Percentiles rank a stretch among this genome's conserved stretches.
Evolutionary conservation across 53 echinoderm and acorn worm genomes (phyloP).

Genomic region (Henricia sp.): DNA sequence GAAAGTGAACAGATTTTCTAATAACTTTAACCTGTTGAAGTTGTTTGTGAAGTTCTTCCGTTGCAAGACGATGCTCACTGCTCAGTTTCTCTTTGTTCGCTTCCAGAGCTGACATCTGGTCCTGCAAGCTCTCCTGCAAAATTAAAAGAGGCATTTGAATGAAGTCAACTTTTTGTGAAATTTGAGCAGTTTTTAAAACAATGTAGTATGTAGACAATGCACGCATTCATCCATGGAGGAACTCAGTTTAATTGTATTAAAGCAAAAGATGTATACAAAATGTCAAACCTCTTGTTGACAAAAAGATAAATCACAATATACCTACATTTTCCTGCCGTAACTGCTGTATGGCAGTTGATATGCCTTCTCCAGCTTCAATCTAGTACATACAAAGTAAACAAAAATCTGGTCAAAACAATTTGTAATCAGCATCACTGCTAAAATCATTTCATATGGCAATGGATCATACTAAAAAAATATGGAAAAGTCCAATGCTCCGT

Average conservation of each 20-base stretch:
- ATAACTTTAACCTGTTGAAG: constrained; percentile 76
- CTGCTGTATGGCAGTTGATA: constrained; percentile 92
- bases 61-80: constrained; percentile 62
- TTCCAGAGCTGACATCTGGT: constrained; percentile 65
- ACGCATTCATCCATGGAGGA: no score
- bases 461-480: no score
- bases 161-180: no score
- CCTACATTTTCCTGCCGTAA: constrained; percentile 95
- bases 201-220: no score
- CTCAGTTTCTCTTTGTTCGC: constrained; percentile 65
- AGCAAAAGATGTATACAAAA: no score
- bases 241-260: no score
- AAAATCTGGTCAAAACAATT: not conserved
- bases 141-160: not conserved
- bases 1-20: not conserved
- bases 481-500: no score
- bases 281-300: no score
- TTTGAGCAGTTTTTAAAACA: not conserved
- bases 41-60: constrained; percentile 85
- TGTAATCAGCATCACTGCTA: not conserved
- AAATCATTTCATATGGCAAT: no score
- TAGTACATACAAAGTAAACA: constrained; percentile 46
- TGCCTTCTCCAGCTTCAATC: constrained; percentile 98
- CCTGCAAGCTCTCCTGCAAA: constrained; percentile 67
- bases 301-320: no score